Evolutionary conservation across 2,797 vertebrate species (phyloP), one percentile per base, ranked within the genome.

Genomic region (Pseudochromis fuscus): DNA sequence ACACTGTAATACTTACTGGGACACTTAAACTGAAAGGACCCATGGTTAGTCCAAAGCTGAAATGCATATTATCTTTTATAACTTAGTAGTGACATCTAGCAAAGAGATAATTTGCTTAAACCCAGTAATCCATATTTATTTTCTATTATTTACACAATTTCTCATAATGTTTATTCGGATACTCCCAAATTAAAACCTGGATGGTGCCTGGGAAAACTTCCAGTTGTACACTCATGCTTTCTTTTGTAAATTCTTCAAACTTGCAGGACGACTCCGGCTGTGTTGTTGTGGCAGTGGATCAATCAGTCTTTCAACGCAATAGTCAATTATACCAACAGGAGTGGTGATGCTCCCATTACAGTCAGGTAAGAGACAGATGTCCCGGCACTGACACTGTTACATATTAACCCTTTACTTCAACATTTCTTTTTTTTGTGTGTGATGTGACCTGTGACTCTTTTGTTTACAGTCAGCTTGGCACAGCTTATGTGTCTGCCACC

Each of bases 261-360:
- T 62, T 87, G 59, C 77, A 99, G 98, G 92, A 97, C 97, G 0
- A 97, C 97, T 19, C 97, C 98, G 16, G 98, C 98, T 0, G 97
- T 99, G 72, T 63, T 99, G 49, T 94, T 99, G 88, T 99, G 98
- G 98, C 98, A 99, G 86, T 99, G 98, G 98, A 94, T 99, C 87
- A 99, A 99, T 93, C 98, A 99, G 94, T 99, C 98, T 70, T 99
- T 99, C 93, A 99, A 99, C 6, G 98, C 98, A 21, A 92, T 99
- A 69, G 98, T 99, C 11, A 99, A 99, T 45, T 99, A 99, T 72
- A 99, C 98, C 1, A 99, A 99, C 91, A 92, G 98, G 79, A 99
- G 98, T 0, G 98, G 98, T 3, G 98, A 99, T 4, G 98, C 97
- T 10, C 96, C 98, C 0, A 95, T 99, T 83, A 96, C 95, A 62